Evolutionary conservation across 1,140 invertebrate genomes (phyloP), one percentile per base, ranked within the genome.

Genomic region (Chelonus insularis): DNA sequence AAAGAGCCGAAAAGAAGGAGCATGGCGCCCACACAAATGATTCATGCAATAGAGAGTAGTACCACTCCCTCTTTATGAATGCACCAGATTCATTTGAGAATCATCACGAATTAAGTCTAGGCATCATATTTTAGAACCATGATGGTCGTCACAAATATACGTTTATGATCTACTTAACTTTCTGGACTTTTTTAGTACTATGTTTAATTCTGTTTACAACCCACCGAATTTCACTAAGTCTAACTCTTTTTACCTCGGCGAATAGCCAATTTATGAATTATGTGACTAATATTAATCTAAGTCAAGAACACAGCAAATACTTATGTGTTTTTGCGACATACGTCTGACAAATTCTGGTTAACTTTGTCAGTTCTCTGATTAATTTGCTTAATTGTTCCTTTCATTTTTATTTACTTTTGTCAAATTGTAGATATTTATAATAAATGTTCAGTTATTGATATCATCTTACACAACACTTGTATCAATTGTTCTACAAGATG

Each of bases 261-360:
- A 60, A 60, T 59, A 57, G 62, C 57, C 62, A 64, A 67, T 67
- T 63, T 59, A 67, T 63, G 65, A 67, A 61, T 61, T 63, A 25
- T 54, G 34, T 57, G 60, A 58, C 25, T 21, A 56, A 66, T 60
- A 60, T 59, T 60, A 60, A 63, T 66, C 57, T 57, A 62, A 56
- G 51, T 57, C 64, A 48, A 66, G 64, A 47, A 32, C 32, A 34
- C 45, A n/a, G 34, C 25, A 45, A 43, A 60, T 60, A 62, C 60
- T 66, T 62, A 66, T 66, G 60, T 57, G 29, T 63, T 57, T 57
- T 59, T 39, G 20, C 41, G 32, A 57, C 11, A 43, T 56, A 65
- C 58, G 62, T 56, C 57, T 41, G 51, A 41, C 21, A 29, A 58
- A 62, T 58, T 56, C 51, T 56, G 56, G 41, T 62, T 59, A 58